phyloP scores from a whole-genome alignment of 2,888 invertebrate species.

The Orthosia gothica region DNA sequence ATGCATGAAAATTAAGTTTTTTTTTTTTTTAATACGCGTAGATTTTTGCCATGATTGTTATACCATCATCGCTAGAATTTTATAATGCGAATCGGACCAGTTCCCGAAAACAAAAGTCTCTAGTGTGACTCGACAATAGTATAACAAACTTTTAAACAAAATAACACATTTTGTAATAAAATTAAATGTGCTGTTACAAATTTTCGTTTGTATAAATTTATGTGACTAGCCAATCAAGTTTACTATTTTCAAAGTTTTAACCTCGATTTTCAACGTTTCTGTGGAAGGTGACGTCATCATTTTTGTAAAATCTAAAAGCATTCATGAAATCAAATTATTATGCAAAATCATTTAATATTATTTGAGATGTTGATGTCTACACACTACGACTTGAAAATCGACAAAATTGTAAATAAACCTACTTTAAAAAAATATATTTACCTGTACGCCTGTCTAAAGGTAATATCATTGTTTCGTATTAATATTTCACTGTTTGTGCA shows the following conservation, averaged over 20 bases:
- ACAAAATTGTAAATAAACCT: constrained; percentile 44
- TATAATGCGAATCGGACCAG: not conserved
- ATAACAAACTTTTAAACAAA: constrained; percentile 63
- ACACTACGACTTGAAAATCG: constrained; percentile 17
- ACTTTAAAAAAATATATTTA: constrained; percentile 49
- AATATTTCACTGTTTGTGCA: constrained; percentile 87
- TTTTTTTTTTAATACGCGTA: too few relatives aligned
- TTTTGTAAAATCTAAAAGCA: constrained; percentile 16
- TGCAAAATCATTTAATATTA: constrained; percentile 7
- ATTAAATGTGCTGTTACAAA: constrained; percentile 71
- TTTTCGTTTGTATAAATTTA: constrained; percentile 75
- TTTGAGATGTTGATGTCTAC: not conserved
- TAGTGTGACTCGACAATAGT: constrained; percentile 58
- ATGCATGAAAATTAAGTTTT: too few relatives aligned
- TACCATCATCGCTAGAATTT: not conserved
- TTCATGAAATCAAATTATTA: not conserved
- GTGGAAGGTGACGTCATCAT: constrained; percentile 10
- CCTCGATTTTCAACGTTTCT: constrained; percentile 35
- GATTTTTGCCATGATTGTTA: too few relatives aligned
- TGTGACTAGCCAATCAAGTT: constrained; percentile 65
- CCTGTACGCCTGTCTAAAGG: constrained; percentile 63
- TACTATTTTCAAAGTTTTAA: constrained; percentile 51
- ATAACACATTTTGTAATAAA: constrained; percentile 60
- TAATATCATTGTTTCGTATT: constrained; percentile 77
- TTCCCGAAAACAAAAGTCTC: constrained; percentile 35